Evolutionary conservation across 2,888 invertebrate genomes (phyloP), one percentile per base, ranked within the genome.

Genomic region (Tyria jacobaeae): DNA sequence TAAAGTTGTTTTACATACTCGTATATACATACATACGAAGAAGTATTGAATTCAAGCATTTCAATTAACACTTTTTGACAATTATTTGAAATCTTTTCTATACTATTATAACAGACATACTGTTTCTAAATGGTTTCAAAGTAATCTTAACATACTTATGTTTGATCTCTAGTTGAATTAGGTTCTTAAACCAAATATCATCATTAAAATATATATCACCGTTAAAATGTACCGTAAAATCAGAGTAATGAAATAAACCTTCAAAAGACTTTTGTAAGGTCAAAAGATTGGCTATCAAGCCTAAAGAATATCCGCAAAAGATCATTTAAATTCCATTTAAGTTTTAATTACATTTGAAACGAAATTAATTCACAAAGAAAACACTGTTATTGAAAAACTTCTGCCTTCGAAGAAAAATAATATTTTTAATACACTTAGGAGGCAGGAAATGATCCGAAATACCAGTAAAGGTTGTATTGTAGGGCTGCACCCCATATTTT

Each of bases 371-470:
- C n/a, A 53, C n/a, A 39, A 53, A 31, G 34, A 31, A 44, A 55
- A 55, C 21, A 31, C 55, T 21, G 41, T 31, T 54, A 54, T 41
- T 54, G 21, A 31, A 55, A 44, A 55, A 55, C 44, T 55, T 55
- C 4, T 39, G 21, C 31, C 27, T 17, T 50, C n/a, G 24, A 25
- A 39, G 21, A 25, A 25, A n/a, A 53, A 39, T 10, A 56, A 48
- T n/a, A 12, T 44, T 37, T 27, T 48, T 49, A 57, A 49, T 21
- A 48, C 17, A 27, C 37, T 35, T 21, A 34, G 44, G 10, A 57
- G 39, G 27, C 37, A 54, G 57, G 50, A 58, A 62, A 35, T 44
- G 27, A 21, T 35, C 54, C 25, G 21, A 39, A 57, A 55, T 52
- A 58, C 39, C 24, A 55, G 49, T 44, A 21, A 37, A 57, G 58